phyloP scores from a whole-genome alignment of 2,888 invertebrate genomes.

The Smittia aterrima region DNA sequence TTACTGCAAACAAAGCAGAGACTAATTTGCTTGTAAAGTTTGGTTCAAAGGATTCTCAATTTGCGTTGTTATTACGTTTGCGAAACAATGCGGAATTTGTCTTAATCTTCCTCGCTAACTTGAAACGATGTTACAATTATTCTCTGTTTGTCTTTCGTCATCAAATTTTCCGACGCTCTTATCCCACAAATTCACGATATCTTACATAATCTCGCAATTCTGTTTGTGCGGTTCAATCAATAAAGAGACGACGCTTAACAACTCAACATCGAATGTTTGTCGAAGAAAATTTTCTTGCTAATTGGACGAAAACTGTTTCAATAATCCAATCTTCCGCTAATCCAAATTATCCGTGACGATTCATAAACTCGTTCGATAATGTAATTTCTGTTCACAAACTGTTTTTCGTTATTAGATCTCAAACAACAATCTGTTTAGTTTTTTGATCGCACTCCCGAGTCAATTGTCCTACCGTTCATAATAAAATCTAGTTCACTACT shows the following conservation, averaged over 20 bases:
- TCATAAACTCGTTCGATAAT: not conserved
- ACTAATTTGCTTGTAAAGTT: too few species aligned
- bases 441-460: not conserved
- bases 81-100: not conserved
- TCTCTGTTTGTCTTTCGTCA: not conserved
- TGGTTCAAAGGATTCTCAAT: not conserved
- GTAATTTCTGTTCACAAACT: not conserved
- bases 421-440: not conserved
- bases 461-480: conserved; percentile 29
- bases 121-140: not conserved
- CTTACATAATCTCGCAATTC: not conserved
- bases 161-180: not conserved
- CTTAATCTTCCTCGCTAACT: not conserved
- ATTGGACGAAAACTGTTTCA: not conserved
- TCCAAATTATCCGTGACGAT: not conserved
- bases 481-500: conserved; percentile 39
- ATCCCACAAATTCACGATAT: not conserved
- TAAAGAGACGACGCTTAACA: not conserved
- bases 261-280: not conserved
- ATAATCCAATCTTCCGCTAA: not conserved
- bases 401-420: not conserved
- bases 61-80: not conserved
- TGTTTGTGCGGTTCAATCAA: not conserved
- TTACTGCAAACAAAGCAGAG: too few species aligned
- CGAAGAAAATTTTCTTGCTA: not conserved